Conservation (phyloP, 2,888 invertebrate species). For the Muschampia plurimacula region DNA sequence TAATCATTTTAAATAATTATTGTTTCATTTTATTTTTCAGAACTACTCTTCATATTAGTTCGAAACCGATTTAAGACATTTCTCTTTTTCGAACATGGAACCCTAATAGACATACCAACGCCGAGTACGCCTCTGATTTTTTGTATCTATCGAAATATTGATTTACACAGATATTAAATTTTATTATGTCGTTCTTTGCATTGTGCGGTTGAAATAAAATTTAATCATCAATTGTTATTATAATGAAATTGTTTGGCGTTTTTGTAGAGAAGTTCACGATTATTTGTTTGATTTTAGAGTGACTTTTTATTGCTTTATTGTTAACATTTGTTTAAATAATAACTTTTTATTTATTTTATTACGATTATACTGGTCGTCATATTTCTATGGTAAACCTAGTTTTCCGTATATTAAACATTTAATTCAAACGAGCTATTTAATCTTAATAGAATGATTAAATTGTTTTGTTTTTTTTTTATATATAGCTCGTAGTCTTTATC, state of each 20-base stretch:
- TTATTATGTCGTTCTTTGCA: slow-evolving; percentile 44
- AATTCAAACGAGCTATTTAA: too few relatives aligned
- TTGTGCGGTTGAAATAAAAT: slow-evolving; percentile 44
- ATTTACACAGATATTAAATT: slow-evolving; percentile 47
- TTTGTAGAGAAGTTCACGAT: slow-evolving; percentile 14
- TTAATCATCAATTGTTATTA: slow-evolving; percentile 47
- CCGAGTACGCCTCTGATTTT: slow-evolving; percentile 42
- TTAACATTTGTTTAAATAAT: background rate
- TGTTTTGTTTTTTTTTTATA: too few relatives aligned
- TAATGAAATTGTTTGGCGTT: slow-evolving; percentile 38
- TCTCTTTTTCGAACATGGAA: slow-evolving; percentile 6
- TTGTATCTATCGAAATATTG: slow-evolving; percentile 45
- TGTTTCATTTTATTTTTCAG: too few relatives aligned
- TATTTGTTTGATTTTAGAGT: slow-evolving; percentile 14
- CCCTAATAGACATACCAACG: slow-evolving; percentile 25
- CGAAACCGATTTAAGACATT: background rate
- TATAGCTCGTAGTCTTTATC: too few relatives aligned
- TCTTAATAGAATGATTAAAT: too few relatives aligned
- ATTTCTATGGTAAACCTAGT: too few relatives aligned
- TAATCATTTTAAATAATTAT: too few relatives aligned
- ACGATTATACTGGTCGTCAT: too few relatives aligned
- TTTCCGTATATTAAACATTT: too few relatives aligned
- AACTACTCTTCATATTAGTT: background rate
- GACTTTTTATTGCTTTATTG: slow-evolving; percentile 16
- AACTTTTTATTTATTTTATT: background rate